Conservation (phyloP, 2,113 vertebrate species). For the Plotosus lineatus region DNA sequence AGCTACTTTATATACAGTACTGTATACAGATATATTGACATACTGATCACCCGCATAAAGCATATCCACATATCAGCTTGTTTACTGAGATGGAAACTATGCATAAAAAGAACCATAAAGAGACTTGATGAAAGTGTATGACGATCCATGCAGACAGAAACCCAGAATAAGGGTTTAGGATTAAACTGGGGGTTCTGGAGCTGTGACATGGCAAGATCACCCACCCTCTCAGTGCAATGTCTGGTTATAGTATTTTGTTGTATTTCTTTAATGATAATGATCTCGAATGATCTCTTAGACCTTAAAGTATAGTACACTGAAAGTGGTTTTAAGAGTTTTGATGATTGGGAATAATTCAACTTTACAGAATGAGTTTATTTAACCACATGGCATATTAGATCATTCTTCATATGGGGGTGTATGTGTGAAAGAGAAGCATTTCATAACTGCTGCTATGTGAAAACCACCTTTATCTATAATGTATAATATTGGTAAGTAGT, state of each 20-base stretch:
- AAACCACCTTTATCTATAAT: background rate
- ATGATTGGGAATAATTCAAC: constrained; percentile 44
- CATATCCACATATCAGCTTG: too few relatives aligned
- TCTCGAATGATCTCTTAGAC: background rate
- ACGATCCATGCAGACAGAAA: background rate
- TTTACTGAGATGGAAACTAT: background rate
- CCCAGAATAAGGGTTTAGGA: background rate
- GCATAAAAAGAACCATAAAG: background rate
- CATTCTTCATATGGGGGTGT: constrained; percentile 32
- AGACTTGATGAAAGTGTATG: background rate
- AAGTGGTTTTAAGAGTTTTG: background rate
- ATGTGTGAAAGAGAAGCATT: background rate
- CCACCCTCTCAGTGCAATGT: background rate
- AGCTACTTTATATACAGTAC: too few relatives aligned
- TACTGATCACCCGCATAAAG: too few relatives aligned
- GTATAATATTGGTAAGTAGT: background rate
- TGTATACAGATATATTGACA: too few relatives aligned
- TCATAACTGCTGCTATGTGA: background rate
- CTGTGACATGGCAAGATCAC: background rate
- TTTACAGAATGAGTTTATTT: background rate
- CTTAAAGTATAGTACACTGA: background rate
- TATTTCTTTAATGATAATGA: background rate
- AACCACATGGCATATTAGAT: background rate
- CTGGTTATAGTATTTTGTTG: background rate
- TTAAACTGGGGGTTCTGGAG: background rate